phyloP scores from a whole-genome alignment of 2,113 vertebrate species.

The Varanus komodoensis region DNA sequence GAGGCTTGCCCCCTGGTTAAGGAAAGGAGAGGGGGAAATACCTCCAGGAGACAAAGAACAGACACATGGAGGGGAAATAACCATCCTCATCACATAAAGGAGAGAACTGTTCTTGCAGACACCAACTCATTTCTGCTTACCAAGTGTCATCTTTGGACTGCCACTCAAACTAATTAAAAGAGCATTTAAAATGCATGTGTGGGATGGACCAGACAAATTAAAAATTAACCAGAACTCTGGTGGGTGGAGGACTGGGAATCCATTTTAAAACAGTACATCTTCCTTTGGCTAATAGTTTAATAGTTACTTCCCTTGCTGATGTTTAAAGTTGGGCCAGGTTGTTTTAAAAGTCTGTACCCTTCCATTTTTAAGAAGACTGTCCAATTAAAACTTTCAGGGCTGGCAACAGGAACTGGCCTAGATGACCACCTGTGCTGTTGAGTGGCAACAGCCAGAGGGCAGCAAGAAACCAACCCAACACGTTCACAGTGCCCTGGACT shows the following conservation, averaged over 20 bases:
- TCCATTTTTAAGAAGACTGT: not conserved
- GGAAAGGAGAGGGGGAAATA: not conserved
- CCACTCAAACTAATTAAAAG: conserved; percentile 37
- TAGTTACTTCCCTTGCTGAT: not conserved
- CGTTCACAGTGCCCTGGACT: not conserved
- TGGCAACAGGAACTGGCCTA: no score
- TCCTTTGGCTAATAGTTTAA: conserved; percentile 34
- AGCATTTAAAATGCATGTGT: conserved; percentile 24
- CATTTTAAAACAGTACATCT: conserved; percentile 54
- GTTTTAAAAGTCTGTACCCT: not conserved
- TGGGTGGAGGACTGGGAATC: conserved; percentile 46
- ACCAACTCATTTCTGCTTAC: not conserved
- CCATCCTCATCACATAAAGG: not conserved
- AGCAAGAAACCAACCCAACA: not conserved
- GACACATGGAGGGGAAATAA: not conserved
- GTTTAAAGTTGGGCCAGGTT: not conserved
- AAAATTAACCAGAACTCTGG: conserved; percentile 45
- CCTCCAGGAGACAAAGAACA: not conserved
- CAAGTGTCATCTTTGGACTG: not conserved
- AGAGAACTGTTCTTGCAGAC: not conserved
- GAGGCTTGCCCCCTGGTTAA: not conserved
- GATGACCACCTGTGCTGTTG: not conserved
- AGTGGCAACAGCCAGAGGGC: not conserved
- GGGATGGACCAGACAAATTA: conserved; percentile 10
- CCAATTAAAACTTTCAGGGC: not conserved